Base-by-base conservation (phyloP, 1,140 invertebrate species). In the Cydia pomonella region DNA sequence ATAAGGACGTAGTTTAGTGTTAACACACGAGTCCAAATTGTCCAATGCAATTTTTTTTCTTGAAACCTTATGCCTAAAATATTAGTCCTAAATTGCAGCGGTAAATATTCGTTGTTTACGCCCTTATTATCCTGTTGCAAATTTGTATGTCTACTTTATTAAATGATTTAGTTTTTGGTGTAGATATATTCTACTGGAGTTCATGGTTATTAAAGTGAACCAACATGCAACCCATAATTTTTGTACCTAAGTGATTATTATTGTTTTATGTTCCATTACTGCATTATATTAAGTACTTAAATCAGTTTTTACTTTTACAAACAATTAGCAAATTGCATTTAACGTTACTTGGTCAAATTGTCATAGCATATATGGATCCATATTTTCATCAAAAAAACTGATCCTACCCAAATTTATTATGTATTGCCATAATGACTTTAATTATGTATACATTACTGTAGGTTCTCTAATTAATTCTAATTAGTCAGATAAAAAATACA, bases 391-490 rank as follows among this genome's bases (percentile, higher is more conserved):
- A 44, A 44, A 44, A 10, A 9, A 38, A 12, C 41, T 44, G 41
- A 38, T 16, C 12, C 1, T 16, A 44, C 12, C 41, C 41, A 44
- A 16, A 9, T 3, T 44, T 44, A 7, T 44, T 44, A 44, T 44
- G 16, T 16, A 44, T 44, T 44, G 10, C 16, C 2, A 44, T 16
- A 66, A 10, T 66, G 63, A 74, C 41, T 73, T 38, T 50, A 69
- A 72, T 47, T 64, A 50, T 75, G n/a, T n/a, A 18, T n/a, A 74
- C 59, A 29, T 44, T 1, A 16, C 21, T 18, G 25, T 3, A 27
- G 1, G 21, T 69, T 44, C 74, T 50, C 81, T 84, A 88, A 85
- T 88, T 86, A 85, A 89, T 87, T 87, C 80, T 88, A 86, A 86
- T 86, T 87, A 87, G 82, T 79, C 76, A 76, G 72, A 74, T 82